Evolutionary conservation across 2,888 invertebrate species (phyloP).

Genomic region (Chaetogeoica ovagalla): DNA sequence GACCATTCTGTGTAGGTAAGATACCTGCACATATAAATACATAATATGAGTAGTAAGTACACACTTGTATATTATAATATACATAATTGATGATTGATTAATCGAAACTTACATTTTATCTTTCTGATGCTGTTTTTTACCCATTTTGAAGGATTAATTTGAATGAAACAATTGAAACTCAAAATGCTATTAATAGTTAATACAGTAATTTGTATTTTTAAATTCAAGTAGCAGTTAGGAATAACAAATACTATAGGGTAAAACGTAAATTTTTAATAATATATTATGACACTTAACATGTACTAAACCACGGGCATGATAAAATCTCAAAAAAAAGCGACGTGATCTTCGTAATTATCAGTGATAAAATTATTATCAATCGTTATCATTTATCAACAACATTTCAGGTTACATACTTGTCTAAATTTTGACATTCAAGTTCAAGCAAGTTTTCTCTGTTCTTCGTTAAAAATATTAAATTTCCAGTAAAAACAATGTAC

Average conservation of each 20-base stretch:
- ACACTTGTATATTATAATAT: not conserved
- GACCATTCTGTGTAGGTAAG: constrained; percentile 87
- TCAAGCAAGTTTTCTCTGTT: not conserved
- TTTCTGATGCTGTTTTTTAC: constrained; percentile 90
- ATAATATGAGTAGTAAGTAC: constrained; percentile 33
- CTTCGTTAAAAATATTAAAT: not conserved
- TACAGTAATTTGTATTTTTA: not conserved
- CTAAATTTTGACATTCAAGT: not conserved
- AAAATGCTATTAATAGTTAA: not conserved
- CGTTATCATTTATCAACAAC: constrained; percentile 21
- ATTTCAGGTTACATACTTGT: not conserved
- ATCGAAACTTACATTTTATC: constrained; percentile 79
- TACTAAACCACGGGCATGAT: not conserved
- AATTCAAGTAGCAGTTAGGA: not conserved
- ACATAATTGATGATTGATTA: not conserved
- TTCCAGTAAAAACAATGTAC: constrained; percentile 32
- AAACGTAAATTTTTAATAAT: too few relatives aligned
- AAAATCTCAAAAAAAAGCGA: too few relatives aligned
- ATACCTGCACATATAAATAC: constrained; percentile 65
- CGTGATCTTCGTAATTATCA: not conserved
- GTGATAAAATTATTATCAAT: constrained; percentile 2
- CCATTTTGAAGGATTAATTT: constrained; percentile 68
- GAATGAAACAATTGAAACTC: not conserved
- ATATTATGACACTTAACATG: too few relatives aligned
- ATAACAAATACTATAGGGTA: not conserved